These are phyloP conservation scores for Euphydryas editha DNA, from an alignment of 2,888 invertebrate species.

Conservation along the genomic window DNA sequence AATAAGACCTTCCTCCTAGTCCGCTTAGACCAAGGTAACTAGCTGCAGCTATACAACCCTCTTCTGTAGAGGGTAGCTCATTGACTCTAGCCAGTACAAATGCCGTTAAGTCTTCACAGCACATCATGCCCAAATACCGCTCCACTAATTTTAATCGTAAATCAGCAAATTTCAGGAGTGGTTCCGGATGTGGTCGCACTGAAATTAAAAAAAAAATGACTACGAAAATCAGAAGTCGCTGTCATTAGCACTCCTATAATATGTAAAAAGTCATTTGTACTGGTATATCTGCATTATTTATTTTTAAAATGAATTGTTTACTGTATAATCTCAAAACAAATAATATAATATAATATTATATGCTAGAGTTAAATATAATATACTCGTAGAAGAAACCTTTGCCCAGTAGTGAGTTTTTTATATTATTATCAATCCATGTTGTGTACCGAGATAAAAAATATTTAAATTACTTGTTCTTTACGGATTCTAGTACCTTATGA, in stretches of 20 bases:
- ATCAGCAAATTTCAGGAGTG: constrained; percentile 62
- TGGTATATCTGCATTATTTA: not conserved
- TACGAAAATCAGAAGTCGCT: constrained; percentile 20
- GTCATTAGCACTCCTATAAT: not conserved
- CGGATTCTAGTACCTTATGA: too few relatives aligned
- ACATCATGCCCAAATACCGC: constrained; percentile 65
- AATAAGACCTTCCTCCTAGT: constrained; percentile 58
- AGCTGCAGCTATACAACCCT: constrained; percentile 55
- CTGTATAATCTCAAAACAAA: too few relatives aligned
- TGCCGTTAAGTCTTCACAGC: constrained; percentile 67
- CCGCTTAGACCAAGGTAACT: constrained; percentile 53
- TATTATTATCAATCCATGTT: too few relatives aligned
- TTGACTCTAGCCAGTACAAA: constrained; percentile 58
- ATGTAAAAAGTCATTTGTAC: not conserved
- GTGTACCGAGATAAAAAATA: too few relatives aligned
- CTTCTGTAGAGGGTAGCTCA: constrained; percentile 60
- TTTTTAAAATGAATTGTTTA: not conserved
- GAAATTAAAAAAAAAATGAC: constrained; percentile 48
- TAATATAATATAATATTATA: too few relatives aligned
- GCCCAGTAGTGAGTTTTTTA: too few relatives aligned
- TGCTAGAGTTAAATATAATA: too few relatives aligned
- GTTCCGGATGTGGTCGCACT: constrained; percentile 61
- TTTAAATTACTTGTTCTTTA: too few relatives aligned
- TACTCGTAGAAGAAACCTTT: too few relatives aligned
- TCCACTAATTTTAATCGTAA: constrained; percentile 64